Evolutionary conservation across 2,888 invertebrate genomes (phyloP).

Genomic region (Drosophila prostipennis): DNA sequence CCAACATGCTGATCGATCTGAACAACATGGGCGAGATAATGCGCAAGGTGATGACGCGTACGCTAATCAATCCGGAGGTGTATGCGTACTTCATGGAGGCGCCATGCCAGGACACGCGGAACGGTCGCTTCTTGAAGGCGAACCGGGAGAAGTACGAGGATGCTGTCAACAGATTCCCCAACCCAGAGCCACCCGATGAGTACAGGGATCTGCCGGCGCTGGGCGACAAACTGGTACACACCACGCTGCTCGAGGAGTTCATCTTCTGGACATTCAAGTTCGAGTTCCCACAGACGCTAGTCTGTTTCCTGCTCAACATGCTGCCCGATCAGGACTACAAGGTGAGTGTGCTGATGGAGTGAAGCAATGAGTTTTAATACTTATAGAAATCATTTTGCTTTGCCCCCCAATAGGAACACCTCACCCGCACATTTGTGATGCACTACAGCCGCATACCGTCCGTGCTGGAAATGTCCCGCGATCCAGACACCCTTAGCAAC

Average conservation of each 20-base stretch:
- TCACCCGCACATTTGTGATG: constrained; percentile 96
- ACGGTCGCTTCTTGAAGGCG: constrained; percentile 89
- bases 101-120: constrained; percentile 88
- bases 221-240: constrained; percentile 91
- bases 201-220: constrained; percentile 92
- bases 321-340: constrained; percentile 97
- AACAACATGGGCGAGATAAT: constrained; percentile 99
- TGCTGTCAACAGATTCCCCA: constrained; percentile 92
- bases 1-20: constrained; percentile 95
- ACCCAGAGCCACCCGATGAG: constrained; percentile 89
- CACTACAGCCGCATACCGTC: constrained; percentile 98
- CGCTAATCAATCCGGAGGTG: constrained; percentile 94
- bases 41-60: constrained; percentile 96
- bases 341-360: constrained; percentile 84
- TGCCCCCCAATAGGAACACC: constrained; percentile 85
- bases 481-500: constrained; percentile 96
- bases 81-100: constrained; percentile 89
- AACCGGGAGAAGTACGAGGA: constrained; percentile 91
- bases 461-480: constrained; percentile 92
- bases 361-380: too few relatives aligned
- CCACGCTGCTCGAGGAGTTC: constrained; percentile 95
- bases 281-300: constrained; percentile 98
- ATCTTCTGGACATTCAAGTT: constrained; percentile 99
- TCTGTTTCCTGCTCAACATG: constrained; percentile 97
- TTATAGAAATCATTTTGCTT: too few relatives aligned